Conservation (phyloP, 2,888 invertebrate species). For the Cosmia trapezina region DNA sequence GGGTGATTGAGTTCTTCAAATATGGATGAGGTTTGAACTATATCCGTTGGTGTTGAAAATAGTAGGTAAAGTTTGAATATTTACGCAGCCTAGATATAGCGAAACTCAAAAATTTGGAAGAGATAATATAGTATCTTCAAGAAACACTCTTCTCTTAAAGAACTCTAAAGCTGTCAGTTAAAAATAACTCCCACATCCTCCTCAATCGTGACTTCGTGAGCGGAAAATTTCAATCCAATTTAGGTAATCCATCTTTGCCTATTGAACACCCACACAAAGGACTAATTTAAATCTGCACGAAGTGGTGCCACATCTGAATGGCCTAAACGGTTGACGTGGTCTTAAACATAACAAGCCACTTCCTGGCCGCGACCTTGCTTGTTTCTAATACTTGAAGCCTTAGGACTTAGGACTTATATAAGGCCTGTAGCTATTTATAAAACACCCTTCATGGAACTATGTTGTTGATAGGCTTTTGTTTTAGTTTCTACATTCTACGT, state of each 20-base stretch:
- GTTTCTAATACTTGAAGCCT: conserved; percentile 70
- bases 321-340: conserved; percentile 48
- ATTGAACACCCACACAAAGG: conserved; percentile 49
- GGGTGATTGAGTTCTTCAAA: conserved; percentile 27
- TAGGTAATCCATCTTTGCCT: conserved; percentile 35
- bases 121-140: not conserved
- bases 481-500: conserved; percentile 23
- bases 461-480: conserved; percentile 28
- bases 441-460: conserved; percentile 46
- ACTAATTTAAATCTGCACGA: conserved; percentile 42
- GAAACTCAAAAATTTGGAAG: not conserved
- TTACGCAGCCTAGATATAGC: no score
- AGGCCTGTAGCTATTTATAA: conserved; percentile 59
- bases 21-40: conserved; percentile 18
- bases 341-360: conserved; percentile 63
- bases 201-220: conserved; percentile 15
- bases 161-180: not conserved
- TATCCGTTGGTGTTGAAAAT: no score
- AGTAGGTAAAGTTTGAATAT: no score
- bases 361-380: conserved; percentile 72
- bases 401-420: conserved; percentile 65
- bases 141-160: not conserved
- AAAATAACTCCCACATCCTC: conserved; percentile 25
- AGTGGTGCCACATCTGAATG: conserved; percentile 53
- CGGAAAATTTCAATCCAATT: conserved; percentile 41